Evolutionary conservation across 1,140 invertebrate genomes (phyloP).

Genomic region (Zaprionus inermis): DNA sequence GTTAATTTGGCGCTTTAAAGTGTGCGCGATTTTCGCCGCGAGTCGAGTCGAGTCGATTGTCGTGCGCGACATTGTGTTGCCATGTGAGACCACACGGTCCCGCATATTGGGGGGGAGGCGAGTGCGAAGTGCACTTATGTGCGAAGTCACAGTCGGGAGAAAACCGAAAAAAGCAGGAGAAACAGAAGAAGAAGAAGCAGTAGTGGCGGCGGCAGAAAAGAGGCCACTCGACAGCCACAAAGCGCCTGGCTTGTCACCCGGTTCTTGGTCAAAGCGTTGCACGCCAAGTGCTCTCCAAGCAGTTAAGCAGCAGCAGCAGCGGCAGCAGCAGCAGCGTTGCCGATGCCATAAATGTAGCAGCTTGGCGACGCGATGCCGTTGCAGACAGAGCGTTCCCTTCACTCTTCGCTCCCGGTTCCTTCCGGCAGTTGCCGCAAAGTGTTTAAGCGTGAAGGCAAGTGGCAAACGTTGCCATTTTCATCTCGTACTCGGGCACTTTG

Average conservation of each 20-base stretch:
- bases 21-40: background rate
- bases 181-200: background rate
- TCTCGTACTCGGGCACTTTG: constrained; percentile 25
- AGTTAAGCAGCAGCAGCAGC: constrained; percentile 59
- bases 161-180: constrained; percentile 12
- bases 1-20: constrained; percentile 6
- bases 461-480: constrained; percentile 64
- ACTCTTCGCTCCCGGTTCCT: constrained; percentile 5
- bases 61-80: constrained; percentile 33
- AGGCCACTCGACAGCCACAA: constrained; percentile 76
- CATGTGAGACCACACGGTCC: background rate
- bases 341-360: constrained; percentile 76
- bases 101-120: constrained; percentile 3
- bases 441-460: constrained; percentile 51
- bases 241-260: constrained; percentile 77
- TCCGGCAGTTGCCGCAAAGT: constrained; percentile 42
- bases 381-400: constrained; percentile 24
- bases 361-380: constrained; percentile 32
- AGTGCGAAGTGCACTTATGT: constrained; percentile 70
- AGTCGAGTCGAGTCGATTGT: background rate
- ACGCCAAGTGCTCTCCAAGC: constrained; percentile 71
- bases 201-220: background rate
- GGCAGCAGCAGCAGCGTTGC: constrained; percentile 43
- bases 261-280: constrained; percentile 76
- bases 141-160: constrained; percentile 58